Percentiles rank a stretch among this genome's conserved stretches.
These are phyloP conservation scores for Diarsia mendica DNA, from an alignment of 2,888 invertebrate genomes.

Conservation along the genomic window DNA sequence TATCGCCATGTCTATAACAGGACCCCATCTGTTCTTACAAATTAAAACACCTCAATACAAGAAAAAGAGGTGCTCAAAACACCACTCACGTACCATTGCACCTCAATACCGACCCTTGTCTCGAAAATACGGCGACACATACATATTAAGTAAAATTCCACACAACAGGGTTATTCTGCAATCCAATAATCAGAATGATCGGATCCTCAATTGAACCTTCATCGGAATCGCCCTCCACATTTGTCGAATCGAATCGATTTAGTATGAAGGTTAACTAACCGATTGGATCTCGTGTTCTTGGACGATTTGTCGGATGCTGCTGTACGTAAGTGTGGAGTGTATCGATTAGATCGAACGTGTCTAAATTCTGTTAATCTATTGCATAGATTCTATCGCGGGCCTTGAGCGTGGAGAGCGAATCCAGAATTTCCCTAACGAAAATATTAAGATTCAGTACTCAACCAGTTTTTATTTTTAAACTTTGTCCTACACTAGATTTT, in stretches of 20 bases:
- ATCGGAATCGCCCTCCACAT: constrained; percentile 48
- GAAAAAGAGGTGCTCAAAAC: neutral
- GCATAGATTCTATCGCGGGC: too few relatives aligned
- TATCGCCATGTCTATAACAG: neutral
- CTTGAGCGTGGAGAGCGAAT: too few relatives aligned
- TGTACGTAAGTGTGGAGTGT: neutral
- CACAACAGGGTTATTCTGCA: constrained; percentile 41
- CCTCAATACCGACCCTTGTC: constrained; percentile 49
- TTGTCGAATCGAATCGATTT: constrained; percentile 56
- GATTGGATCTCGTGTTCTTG: constrained; percentile 37
- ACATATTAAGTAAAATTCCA: constrained; percentile 58
- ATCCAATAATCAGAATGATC: constrained; percentile 59
- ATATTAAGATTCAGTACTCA: too few relatives aligned
- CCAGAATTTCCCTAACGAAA: too few relatives aligned
- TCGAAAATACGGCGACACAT: constrained; percentile 44
- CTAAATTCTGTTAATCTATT: neutral
- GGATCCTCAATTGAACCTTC: constrained; percentile 47
- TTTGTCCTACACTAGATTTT: neutral
- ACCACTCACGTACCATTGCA: constrained; percentile 27
- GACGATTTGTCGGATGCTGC: constrained; percentile 26
- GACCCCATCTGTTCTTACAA: constrained; percentile 11
- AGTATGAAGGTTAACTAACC: constrained; percentile 51
- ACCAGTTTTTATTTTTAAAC: neutral
- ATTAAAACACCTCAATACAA: constrained; percentile 27
- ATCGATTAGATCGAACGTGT: neutral